A percentile compares a stretch with the other conserved stretches of the same genome.
These are phyloP conservation scores for Argynnis bischoffii DNA, from an alignment of 2,888 invertebrate species.

Conservation along the genomic window DNA sequence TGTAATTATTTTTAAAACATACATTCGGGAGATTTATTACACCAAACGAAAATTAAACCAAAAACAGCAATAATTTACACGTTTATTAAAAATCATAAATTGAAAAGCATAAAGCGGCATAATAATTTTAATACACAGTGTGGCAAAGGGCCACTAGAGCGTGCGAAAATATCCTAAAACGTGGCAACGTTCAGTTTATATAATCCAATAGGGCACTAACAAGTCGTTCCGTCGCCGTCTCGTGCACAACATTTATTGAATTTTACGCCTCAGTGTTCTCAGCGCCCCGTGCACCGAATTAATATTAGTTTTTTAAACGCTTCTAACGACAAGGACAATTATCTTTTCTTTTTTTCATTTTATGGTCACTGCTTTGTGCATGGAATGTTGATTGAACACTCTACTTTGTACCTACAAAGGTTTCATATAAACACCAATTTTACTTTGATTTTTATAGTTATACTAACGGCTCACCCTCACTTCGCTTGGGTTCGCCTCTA, in stretches of 20 bases:
- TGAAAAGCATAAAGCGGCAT: neutral
- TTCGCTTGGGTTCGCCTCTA: too few relatives aligned
- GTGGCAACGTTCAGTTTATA: conserved; percentile 37
- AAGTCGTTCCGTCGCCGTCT: conserved; percentile 47
- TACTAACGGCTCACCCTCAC: too few relatives aligned
- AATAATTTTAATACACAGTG: neutral
- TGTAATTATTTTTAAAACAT: too few relatives aligned
- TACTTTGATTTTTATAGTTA: neutral
- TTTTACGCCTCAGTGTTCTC: conserved; percentile 58
- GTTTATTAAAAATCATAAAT: conserved; percentile 5
- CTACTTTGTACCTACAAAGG: neutral
- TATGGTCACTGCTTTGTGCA: conserved; percentile 9
- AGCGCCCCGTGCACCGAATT: conserved; percentile 56
- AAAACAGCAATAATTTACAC: conserved; percentile 3
- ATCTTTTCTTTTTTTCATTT: conserved; percentile 28
- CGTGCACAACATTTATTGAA: conserved; percentile 63
- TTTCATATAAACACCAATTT: neutral
- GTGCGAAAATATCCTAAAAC: conserved; percentile 22
- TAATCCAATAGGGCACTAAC: conserved; percentile 47
- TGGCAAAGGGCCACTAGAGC: conserved; percentile 11
- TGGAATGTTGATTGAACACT: conserved; percentile 22
- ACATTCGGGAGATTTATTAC: too few relatives aligned
- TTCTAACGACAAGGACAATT: conserved; percentile 39
- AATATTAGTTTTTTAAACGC: conserved; percentile 47
- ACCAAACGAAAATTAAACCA: too few relatives aligned